A percentile compares a stretch with the other conserved stretches of the same genome.
Evolutionary conservation across 2,888 invertebrate species (phyloP).

Genomic region (Belgica antarctica): DNA sequence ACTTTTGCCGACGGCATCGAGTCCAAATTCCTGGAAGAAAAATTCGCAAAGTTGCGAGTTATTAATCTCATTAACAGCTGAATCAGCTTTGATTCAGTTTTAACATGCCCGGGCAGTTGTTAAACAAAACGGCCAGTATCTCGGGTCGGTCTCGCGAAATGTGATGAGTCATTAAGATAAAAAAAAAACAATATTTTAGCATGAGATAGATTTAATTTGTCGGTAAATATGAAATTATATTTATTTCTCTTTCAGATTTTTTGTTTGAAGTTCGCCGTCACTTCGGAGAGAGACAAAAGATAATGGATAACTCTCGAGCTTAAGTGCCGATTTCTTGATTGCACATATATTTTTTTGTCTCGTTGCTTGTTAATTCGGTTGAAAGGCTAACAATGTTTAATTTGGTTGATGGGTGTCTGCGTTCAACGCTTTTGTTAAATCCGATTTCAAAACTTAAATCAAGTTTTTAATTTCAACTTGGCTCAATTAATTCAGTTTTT

Average conservation of each 20-base stretch:
- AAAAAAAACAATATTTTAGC: conserved; percentile 21
- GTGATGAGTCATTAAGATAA: conserved; percentile 44
- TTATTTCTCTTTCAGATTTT: conserved; percentile 8
- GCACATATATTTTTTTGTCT: not conserved
- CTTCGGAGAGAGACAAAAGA: not conserved
- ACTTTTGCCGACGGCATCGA: not conserved
- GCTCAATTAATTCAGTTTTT: conserved; percentile 34
- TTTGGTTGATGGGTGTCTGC: not conserved
- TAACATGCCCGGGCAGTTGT: conserved; percentile 5
- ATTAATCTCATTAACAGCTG: conserved; percentile 38
- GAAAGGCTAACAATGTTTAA: conserved; percentile 4
- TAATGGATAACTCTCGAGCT: conserved; percentile 9
- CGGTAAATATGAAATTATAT: conserved; percentile 22
- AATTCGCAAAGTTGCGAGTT: not conserved
- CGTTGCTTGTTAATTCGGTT: conserved; percentile 14
- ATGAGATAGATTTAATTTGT: conserved; percentile 43
- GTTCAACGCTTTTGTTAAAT: not conserved
- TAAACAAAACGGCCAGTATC: conserved; percentile 32
- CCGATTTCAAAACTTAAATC: conserved; percentile 9
- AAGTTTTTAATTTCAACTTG: too few species aligned
- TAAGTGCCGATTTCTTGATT: conserved; percentile 13
- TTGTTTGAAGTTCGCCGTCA: conserved; percentile 27
- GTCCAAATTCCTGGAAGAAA: not conserved
- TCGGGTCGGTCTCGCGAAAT: not conserved
- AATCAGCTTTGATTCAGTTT: conserved; percentile 12